Base-by-base conservation (phyloP, 2,888 invertebrate species). In the Keiferia lycopersicella region DNA sequence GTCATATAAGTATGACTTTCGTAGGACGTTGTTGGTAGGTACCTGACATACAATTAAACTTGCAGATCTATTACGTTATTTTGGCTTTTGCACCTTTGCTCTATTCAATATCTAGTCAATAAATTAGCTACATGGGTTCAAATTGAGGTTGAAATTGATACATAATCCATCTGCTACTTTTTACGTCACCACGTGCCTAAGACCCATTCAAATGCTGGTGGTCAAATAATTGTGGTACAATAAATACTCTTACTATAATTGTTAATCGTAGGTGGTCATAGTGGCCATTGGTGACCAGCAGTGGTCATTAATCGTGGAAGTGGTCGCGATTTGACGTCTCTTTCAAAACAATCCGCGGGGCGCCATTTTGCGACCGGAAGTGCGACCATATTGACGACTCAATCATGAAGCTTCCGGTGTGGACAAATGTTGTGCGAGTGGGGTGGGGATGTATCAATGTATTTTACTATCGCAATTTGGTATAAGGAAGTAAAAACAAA, bases 281-380 rank as follows among this genome's bases (percentile, higher is more conserved):
- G 71, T 76, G 80, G 70, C 78, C 77, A 78, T 73, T 63, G 16
- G 20, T 50, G 66, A 79, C 83, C 84, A 86, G 87, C 84, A 86
- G 87, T 88, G 67, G 80, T 84, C 84, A 86, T 88, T 88, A 91
- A 88, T 86, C 69, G 78, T 71, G 72, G 68, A 73, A 66, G 70
- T 16, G 34, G 34, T 34, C 26, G 56, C 56, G 26, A 45, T 80
- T 77, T 86, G 89, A 88, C 90, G 84, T 82, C 78, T 84, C 82
- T 78, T 88, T 88, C 89, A 89, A 84, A 90, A 90, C 88, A 89
- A 87, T 73, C 91, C 80, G 86, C 86, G 79, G 91, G 90, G 76
- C 73, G 81, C 82, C 78, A 76, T 79, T 79, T 78, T 78, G 71
- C 74, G 65, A 67, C 82, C 89, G 90, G 91, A 91, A 84, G 77